These are phyloP conservation scores for Drosophila mimica DNA, from an alignment of 2,888 invertebrate species.

Conservation along the genomic window DNA sequence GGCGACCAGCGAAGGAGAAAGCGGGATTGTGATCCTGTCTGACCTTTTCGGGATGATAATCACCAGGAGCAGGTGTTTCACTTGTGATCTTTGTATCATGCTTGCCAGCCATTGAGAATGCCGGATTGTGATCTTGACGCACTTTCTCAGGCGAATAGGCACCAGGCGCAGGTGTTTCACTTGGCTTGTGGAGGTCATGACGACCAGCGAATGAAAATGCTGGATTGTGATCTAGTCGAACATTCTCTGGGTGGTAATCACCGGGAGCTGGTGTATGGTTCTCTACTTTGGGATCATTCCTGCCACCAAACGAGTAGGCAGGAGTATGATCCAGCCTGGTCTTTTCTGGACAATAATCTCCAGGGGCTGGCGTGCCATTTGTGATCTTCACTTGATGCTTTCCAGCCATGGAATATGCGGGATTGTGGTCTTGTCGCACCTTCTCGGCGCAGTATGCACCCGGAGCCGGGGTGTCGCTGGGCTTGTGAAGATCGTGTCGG, in stretches of 20 bases:
- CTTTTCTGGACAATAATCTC: slow-evolving; percentile 87
- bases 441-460: slow-evolving; percentile 86
- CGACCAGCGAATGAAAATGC: slow-evolving; percentile 86
- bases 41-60: slow-evolving; percentile 88
- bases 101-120: slow-evolving; percentile 53
- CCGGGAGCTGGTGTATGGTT: slow-evolving; percentile 88
- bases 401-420: slow-evolving; percentile 86
- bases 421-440: slow-evolving; percentile 85
- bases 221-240: slow-evolving; percentile 82
- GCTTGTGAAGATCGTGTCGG: slow-evolving; percentile 86
- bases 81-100: slow-evolving; percentile 76
- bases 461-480: slow-evolving; percentile 88
- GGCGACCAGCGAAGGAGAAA: slow-evolving; percentile 90
- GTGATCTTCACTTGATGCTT: slow-evolving; percentile 57
- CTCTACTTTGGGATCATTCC: slow-evolving; percentile 79
- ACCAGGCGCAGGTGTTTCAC: slow-evolving; percentile 86
- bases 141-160: slow-evolving; percentile 86
- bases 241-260: slow-evolving; percentile 87
- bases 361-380: slow-evolving; percentile 84
- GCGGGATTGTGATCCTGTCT: slow-evolving; percentile 86
- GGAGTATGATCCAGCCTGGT: slow-evolving; percentile 84
- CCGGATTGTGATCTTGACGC: slow-evolving; percentile 73
- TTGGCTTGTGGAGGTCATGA: slow-evolving; percentile 81
- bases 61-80: slow-evolving; percentile 84
- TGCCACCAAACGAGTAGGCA: slow-evolving; percentile 85